Base-by-base conservation (phyloP, 2,888 invertebrate genomes). In the Ophion ellenae region DNA sequence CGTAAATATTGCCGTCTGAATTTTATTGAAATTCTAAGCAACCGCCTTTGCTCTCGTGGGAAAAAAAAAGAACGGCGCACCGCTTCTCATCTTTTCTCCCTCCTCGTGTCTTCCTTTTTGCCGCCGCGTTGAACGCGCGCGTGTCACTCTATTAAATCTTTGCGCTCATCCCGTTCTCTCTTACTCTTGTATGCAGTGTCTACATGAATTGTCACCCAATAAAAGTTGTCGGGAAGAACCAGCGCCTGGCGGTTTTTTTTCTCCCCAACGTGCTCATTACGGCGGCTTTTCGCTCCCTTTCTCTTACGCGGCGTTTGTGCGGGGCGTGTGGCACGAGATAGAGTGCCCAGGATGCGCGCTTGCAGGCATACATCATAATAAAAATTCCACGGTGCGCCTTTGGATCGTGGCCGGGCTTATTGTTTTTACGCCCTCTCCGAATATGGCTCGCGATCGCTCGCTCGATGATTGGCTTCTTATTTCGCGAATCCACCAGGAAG, bases 301-400 rank as follows among this genome's bases (percentile, higher is more conserved):
- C 53, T 57, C 53, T 14, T 9, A 1, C 10, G 4, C 10, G 4
- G 45, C 45, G 20, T 69, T 20, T 47, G 40, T 57, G n/a, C 40
- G 32, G 20, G 70, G 20, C 79, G 82, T 74, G 85, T 69, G 78
- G 57, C 77, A 69, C 40, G 73, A 45, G 81, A 28, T 69, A 40
- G 70, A 45, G 70, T 73, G 71, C 85, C 36, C 76, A 69, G 20
- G 67, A 74, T 76, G 78, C 82, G 81, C 2, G 53, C 85, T 87
- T 78, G 57, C 84, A 83, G 70, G 75, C 84, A 88, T 90, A 89
- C 86, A 87, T 90, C 89, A 91, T 90, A 90, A 91, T 90, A 91
- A 91, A 91, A 90, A 90, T 90, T 90, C 89, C 88, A 70, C 53
- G 84, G 80, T 64, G 40, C 36, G 64, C 14, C 81, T 81, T 83